phyloP scores from a whole-genome alignment of 2,113 vertebrate genomes.

The Synchiropus splendidus region DNA sequence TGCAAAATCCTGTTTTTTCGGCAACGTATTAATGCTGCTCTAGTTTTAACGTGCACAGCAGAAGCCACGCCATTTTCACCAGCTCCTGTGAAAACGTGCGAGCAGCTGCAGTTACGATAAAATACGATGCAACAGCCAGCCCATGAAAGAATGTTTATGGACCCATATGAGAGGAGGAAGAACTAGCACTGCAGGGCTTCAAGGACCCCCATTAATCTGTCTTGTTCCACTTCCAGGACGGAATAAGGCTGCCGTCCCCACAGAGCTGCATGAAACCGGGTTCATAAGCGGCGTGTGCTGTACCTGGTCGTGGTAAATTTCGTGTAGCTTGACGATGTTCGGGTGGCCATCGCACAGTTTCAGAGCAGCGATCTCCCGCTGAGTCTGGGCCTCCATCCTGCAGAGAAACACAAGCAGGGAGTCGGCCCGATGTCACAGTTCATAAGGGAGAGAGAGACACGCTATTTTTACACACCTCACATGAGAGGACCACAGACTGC shows the following conservation, averaged over 20 bases:
- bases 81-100: no score
- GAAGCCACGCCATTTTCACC: no score
- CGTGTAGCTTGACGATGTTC: slow-evolving; percentile 91
- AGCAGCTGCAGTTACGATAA: no score
- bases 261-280: no score
- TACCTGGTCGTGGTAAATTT: slow-evolving; percentile 96
- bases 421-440: background rate
- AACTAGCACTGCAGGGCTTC: slow-evolving; percentile 18
- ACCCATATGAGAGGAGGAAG: slow-evolving; percentile 10
- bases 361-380: slow-evolving; percentile 90
- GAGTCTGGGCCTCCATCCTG: slow-evolving; percentile 94
- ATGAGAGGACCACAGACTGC: no score
- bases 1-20: no score
- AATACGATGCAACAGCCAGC: no score
- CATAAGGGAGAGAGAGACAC: background rate
- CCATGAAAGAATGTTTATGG: no score
- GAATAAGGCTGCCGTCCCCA: slow-evolving; percentile 33
- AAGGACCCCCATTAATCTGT: slow-evolving; percentile 35
- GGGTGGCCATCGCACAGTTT: slow-evolving; percentile 94
- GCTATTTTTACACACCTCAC: background rate
- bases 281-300: background rate
- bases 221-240: slow-evolving; percentile 33
- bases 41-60: no score
- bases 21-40: no score
- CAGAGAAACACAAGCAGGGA: slow-evolving; percentile 24